A percentile compares a stretch with the other conserved stretches of the same genome.
Conservation (phyloP, 2,113 vertebrate species). For the Heterochromis multidens region DNA sequence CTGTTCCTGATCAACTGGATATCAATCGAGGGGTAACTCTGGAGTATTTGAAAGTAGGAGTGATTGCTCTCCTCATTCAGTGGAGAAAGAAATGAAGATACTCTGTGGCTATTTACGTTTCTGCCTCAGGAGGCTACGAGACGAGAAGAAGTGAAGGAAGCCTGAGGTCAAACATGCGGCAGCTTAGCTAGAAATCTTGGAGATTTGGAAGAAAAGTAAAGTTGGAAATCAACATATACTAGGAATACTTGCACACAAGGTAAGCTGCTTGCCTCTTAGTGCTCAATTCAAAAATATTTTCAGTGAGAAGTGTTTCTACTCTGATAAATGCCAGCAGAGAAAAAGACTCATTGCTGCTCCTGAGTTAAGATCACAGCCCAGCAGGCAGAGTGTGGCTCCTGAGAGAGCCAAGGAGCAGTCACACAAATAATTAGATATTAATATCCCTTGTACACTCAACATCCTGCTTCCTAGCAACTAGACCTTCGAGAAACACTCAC, state of each 20-base stretch:
- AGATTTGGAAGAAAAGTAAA: constrained; percentile 11
- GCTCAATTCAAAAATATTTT: neutral
- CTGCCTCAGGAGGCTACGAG: constrained; percentile 44
- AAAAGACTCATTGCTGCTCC: neutral
- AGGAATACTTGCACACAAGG: constrained; percentile 20
- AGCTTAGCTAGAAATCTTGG: constrained; percentile 34
- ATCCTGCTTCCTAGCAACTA: constrained; percentile 68
- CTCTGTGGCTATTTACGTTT: constrained; percentile 21
- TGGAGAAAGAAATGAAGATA: constrained; percentile 43
- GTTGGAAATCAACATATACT: neutral
- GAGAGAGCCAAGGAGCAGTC: constrained; percentile 17
- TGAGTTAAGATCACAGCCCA: constrained; percentile 36
- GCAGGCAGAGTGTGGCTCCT: constrained; percentile 43
- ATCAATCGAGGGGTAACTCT: neutral
- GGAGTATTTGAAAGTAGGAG: neutral
- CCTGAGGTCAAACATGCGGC: constrained; percentile 46
- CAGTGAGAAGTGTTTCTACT: neutral
- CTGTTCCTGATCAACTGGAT: constrained; percentile 20
- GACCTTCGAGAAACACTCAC: neutral
- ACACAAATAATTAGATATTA: constrained; percentile 54
- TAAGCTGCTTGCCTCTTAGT: constrained; percentile 16
- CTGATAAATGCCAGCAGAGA: neutral
- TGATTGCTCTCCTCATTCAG: constrained; percentile 1
- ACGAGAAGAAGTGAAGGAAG: neutral
- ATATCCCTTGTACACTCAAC: constrained; percentile 46